Evolutionary conservation across 2,797 vertebrate species (phyloP), one percentile per base, ranked within the genome.

Genomic region (Cacajao melanocephalus): DNA sequence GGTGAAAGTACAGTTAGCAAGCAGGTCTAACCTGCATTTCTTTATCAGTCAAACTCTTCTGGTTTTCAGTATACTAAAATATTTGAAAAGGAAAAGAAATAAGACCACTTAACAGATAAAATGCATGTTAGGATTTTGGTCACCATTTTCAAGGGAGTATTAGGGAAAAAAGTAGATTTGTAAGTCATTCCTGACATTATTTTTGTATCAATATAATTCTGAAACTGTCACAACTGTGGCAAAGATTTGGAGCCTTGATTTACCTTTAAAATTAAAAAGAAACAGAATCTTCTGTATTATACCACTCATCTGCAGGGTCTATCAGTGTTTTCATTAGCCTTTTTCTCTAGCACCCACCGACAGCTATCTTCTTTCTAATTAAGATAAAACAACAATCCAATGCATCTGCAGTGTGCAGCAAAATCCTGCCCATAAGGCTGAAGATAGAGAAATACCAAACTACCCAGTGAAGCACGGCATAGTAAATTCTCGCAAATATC

Each of bases 271-370:
- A 98, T 98, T 97, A 97, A 97, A 98, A 97, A 67, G 12, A 61
- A 61, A 78, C n/a, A 39, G 30, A 97, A 98, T 95, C 96, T 98
- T 96, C 96, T 97, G 88, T 97, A 94, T 98, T 98, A 97, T 89
- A 97, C 84, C 80, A 95, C 72, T 98, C 96, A 98, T 98, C 97
- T 98, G 90, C 75, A 97, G 95, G 97, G 95, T 97, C 98, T 98
- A 97, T 97, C 97, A 98, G 91, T 96, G 96, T 97, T 98, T 98
- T 97, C 97, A 98, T 98, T 98, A 98, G 88, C 97, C 95, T 97
- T 97, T 97, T 97, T 87, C 73, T 88, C 97, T 64, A 92, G 58
- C 83, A 95, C 36, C 82, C 39, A 50, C n/a, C 97, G 95, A 98
- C 85, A 98, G 90, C 96, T 97, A 96, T 96, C 91, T 98, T 97